Evolutionary conservation across 1,140 invertebrate genomes (phyloP).

Genomic region (Adoxophyes honmai): DNA sequence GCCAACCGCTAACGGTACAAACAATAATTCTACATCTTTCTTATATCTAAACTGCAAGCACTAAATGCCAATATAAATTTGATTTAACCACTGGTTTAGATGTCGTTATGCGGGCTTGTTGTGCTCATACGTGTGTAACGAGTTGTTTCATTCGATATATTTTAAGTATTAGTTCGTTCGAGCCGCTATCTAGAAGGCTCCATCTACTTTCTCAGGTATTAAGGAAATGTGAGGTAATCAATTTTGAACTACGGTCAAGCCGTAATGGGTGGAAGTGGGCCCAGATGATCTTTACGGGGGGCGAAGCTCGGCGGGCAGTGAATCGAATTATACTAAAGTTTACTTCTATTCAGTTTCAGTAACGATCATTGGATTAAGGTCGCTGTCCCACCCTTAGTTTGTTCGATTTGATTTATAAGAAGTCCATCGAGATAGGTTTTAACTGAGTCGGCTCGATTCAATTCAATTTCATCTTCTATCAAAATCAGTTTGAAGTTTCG

Average conservation of each 20-base stretch:
- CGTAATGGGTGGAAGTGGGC: not conserved
- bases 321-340: slow-evolving; percentile 14
- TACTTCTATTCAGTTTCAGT: slow-evolving; percentile 9
- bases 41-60: slow-evolving; percentile 9
- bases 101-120: too few relatives aligned
- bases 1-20: slow-evolving; percentile 56
- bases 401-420: slow-evolving; percentile 7
- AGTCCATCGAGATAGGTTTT: too few relatives aligned
- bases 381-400: not conserved
- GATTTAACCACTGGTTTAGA: too few relatives aligned
- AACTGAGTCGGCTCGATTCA: too few relatives aligned
- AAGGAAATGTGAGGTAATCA: not conserved
- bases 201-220: too few relatives aligned
- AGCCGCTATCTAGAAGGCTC: too few relatives aligned
- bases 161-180: too few relatives aligned
- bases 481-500: too few relatives aligned
- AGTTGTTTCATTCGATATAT: too few relatives aligned
- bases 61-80: not conserved
- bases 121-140: too few relatives aligned
- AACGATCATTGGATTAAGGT: slow-evolving; percentile 8
- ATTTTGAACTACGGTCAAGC: not conserved
- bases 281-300: not conserved
- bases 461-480: too few relatives aligned
- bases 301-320: not conserved
- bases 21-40: slow-evolving; percentile 35